Base-by-base conservation (phyloP, 2,113 vertebrate genomes). In the Poeciliopsis occidentalis region DNA sequence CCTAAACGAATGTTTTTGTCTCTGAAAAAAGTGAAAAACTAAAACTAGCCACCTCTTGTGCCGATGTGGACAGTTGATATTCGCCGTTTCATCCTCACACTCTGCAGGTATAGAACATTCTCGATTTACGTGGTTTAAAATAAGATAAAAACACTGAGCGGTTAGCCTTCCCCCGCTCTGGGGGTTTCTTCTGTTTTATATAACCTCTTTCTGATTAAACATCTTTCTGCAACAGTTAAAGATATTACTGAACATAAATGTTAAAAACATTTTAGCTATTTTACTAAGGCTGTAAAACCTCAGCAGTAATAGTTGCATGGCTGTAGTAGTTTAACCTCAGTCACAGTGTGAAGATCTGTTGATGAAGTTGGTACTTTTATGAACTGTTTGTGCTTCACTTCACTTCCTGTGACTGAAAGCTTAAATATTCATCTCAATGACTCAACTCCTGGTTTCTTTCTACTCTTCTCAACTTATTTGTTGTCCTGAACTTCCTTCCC, bases 341-440 rank as follows among this genome's bases (percentile, higher is more conserved):
- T 57, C 3, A 54, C 75, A 69, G 64, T 69, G 73, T 60, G 13
- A 17, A 41, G 3, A 31, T 0, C 13, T 41, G 44, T 41, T 57
- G 5, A 61, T 67, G 24, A 71, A 69, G 11, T 68, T 51, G 27
- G 67, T 41, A 5, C 15, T 78, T 63, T 73, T 30, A 60, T 73
- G 27, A 31, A 54, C 41, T 37, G 12, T 75, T 47, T 54, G 60
- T 66, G n/a, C 30, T 54, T 63, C 4, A 22, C 64, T 37, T 41
- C 31, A 71, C 74, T 85, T 90, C 87, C 91, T 79, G 78, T 80
- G 68, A 79, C 67, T 72, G 66, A 54, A 71, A 34, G 34, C 65
- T 31, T 70, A 69, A 83, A 82, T 82, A 87, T 86, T 88, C 81
- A 65, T n/a, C 61, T 39, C n/a, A 47, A 37, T 88, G 87, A 90